phyloP scores from a whole-genome alignment of 2,797 vertebrate genomes.

The Hippoglossus hippoglossus region DNA sequence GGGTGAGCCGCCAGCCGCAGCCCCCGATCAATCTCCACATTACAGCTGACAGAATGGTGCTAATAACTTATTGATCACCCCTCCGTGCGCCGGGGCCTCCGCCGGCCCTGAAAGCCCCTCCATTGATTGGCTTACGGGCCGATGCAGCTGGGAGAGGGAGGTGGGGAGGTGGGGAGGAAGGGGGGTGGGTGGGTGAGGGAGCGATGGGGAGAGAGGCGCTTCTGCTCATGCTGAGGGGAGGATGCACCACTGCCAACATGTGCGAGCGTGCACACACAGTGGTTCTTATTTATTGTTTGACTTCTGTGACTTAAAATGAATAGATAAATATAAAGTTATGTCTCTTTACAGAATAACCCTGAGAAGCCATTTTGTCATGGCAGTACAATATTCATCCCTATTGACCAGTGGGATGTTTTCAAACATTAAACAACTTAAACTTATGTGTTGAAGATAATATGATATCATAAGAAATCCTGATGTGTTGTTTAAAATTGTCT shows the following conservation, averaged over 20 bases:
- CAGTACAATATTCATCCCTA: slow-evolving; percentile 29
- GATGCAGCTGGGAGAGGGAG: slow-evolving; percentile 69
- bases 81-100: slow-evolving; percentile 87
- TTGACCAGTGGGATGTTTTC: slow-evolving; percentile 42
- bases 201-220: slow-evolving; percentile 58
- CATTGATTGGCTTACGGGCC: slow-evolving; percentile 94
- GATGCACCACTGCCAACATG: slow-evolving; percentile 68
- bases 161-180: background rate
- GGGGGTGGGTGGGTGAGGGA: slow-evolving; percentile 47
- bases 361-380: slow-evolving; percentile 31
- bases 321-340: background rate
- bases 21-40: slow-evolving; percentile 99
- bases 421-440: slow-evolving; percentile 20
- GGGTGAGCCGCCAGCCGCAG: slow-evolving; percentile 85
- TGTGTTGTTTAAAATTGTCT: slow-evolving; percentile 38
- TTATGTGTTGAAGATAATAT: background rate
- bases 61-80: slow-evolving; percentile 99
- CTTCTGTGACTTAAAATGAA: no score
- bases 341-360: slow-evolving; percentile 18
- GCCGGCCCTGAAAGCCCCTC: slow-evolving; percentile 89
- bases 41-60: slow-evolving; percentile 99
- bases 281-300: background rate
- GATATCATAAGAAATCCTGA: slow-evolving; percentile 43
- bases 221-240: slow-evolving; percentile 80
- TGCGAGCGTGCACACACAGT: slow-evolving; percentile 41